Conservation (phyloP, 1,140 invertebrate species). For the Campodea augens region DNA sequence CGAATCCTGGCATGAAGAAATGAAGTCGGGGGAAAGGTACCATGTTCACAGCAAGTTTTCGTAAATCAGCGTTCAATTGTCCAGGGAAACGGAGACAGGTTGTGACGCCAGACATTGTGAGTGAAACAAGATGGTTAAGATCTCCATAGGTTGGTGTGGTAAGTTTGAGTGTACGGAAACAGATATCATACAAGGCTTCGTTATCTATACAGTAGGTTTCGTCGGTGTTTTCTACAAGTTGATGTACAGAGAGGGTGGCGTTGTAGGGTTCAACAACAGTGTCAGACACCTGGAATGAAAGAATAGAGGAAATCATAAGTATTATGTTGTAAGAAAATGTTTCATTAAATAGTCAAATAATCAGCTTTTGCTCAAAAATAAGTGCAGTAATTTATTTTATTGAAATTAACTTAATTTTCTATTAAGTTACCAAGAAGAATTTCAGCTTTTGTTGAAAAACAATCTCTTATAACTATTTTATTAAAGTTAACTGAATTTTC, state of each 20-base stretch:
- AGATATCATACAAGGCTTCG: constrained; percentile 53
- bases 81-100: constrained; percentile 55
- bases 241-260: constrained; percentile 71
- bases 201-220: constrained; percentile 80
- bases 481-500: no score
- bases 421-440: no score
- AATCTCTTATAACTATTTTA: no score
- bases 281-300: constrained; percentile 28
- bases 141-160: constrained; percentile 29
- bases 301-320: no score
- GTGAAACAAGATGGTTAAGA: constrained; percentile 41
- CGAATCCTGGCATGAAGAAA: constrained; percentile 94
- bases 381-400: no score
- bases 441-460: no score
- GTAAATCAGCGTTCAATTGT: constrained; percentile 71
- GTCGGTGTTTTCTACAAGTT: constrained; percentile 75
- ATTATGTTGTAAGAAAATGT: no score
- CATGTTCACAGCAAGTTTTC: constrained; percentile 94
- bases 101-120: constrained; percentile 38
- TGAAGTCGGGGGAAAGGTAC: constrained; percentile 90
- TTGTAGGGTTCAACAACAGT: constrained; percentile 83
- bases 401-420: no score
- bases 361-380: no score
- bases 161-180: constrained; percentile 38
- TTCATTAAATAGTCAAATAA: no score